Base-by-base conservation (phyloP, 1,140 invertebrate genomes). In the Bombus impatiens region DNA sequence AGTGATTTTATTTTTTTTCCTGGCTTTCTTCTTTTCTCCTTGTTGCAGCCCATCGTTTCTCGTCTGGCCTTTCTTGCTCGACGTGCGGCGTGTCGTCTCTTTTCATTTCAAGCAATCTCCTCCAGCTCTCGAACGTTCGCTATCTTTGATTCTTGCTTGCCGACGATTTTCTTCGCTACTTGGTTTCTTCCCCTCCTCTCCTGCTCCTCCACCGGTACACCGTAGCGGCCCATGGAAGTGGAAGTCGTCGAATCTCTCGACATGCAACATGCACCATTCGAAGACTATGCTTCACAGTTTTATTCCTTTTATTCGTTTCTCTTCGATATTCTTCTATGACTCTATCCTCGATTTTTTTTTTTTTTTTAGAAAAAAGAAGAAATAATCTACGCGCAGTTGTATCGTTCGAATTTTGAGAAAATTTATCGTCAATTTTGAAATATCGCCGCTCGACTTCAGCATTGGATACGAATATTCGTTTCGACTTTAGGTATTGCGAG, bases 1-100 rank as follows among this genome's bases (percentile, higher is more conserved):
- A 67, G 65, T 40, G 78, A 74, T 72, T 75, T 53, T 40, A 40
- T 57, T 70, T 75, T 76, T 76, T 70, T 76, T 35, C 28, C 2
- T 32, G 15, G 3, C 22, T 15, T 25, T 6, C 32, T 28, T 28
- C 25, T 37, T 28, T 53, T 53, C 18, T 53, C 47, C 47, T 53
- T 6, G 47, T 18, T 53, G 47, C 8, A 53, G 47, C 0, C 47
- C 18, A 53, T 53, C 44, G 59, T 15, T 28, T 44, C 10, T 13
- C 47, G 32, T 13, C 18, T 12, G 35, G 28, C 65, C 35, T 37
- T 40, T n/a, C 18, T 25, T 28, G 53, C 32, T 15, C n/a, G 53
- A 25, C 59, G 28, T 67, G 59, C 67, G 28, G 5, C 53, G 18
- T 25, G 47, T 47, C 25, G 35, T n/a, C 57, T 57, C 53, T 47